Evolutionary conservation across 2,888 invertebrate genomes (phyloP), one percentile per base, ranked within the genome.

Genomic region (Nipponacmea schrenckii): DNA sequence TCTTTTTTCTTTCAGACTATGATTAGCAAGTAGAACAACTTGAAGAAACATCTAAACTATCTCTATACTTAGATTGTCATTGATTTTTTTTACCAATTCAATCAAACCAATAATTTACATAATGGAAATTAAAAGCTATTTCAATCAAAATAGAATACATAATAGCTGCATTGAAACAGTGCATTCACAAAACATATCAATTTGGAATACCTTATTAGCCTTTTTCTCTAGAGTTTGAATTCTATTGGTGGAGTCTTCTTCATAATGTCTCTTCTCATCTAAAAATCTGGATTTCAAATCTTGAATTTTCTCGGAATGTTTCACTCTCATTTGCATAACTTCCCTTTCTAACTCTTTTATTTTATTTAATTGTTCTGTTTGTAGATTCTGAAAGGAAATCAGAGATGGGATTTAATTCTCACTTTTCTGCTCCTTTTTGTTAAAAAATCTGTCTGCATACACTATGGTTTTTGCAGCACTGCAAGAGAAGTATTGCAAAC

Each of bases 241-340:
- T 70, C 85, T 84, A 15, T 74, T 77, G 44, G 86, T 86, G 0
- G 88, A 86, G 69, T 87, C 87, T n/a, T 84, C 78, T 66, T 86
- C 86, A 72, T 82, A 87, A 27, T 84, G 81, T 48, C 80, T 76
- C 71, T 88, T 89, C 73, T 89, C 87, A 17, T 78, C 74, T 7
- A 89, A 77, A 78, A 88, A 89, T 27, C 83, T 80, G 5, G 87
- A 75, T 74, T 89, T 89, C 17, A 89, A 81, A 50, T 85, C 80
- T 72, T 87, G 87, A 10, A 89, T 86, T 31, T 85, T 81, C 14
- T 87, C 84, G 0, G 88, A 86, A 75, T 89, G 88, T 70, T 85
- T 82, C 1, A 83, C 84, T 69, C 89, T 78, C 81, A 87, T 81
- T 62, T 81, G 75, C 81, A 83, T 85, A 62, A 88, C 85, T 67